A percentile compares a stretch with the other conserved stretches of the same genome.
Evolutionary conservation across 1,140 invertebrate species (phyloP).

Genomic region (Fopius arisanus): DNA sequence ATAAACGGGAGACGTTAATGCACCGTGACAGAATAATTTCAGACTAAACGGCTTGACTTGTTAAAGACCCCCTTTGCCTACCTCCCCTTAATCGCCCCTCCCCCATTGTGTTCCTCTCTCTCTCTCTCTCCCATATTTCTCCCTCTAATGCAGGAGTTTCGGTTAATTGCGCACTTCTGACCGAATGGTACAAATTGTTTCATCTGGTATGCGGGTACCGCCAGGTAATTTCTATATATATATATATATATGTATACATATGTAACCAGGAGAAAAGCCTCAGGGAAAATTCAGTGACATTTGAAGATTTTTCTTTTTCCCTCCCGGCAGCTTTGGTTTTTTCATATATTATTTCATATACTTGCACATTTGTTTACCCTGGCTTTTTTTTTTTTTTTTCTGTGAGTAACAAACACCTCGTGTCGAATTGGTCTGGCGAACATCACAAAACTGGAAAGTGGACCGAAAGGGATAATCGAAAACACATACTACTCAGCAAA

Average conservation of each 20-base stretch:
- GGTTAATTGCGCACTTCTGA: conserved; percentile 63
- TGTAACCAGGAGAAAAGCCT: conserved; percentile 6
- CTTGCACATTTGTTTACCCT: neutral
- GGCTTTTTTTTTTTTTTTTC: neutral
- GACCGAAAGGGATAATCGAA: conserved; percentile 12
- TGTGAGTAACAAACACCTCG: conserved; percentile 46
- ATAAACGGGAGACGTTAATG: conserved; percentile 50
- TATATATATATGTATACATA: no score
- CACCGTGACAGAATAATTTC: conserved; percentile 58
- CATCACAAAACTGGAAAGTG: conserved; percentile 10
- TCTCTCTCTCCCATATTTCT: neutral
- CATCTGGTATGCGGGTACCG: conserved; percentile 45
- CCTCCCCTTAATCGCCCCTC: neutral
- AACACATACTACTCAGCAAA: conserved; percentile 19
- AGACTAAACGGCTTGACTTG: conserved; percentile 48
- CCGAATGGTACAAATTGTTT: conserved; percentile 57
- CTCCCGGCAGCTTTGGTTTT: neutral
- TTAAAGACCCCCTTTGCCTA: conserved; percentile 49
- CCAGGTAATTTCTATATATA: conserved; percentile 35
- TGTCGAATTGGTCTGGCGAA: conserved; percentile 34
- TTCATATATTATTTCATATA: conserved; percentile 25
- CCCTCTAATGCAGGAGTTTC: conserved; percentile 47
- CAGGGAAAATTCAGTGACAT: neutral
- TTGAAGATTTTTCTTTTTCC: neutral
- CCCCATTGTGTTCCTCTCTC: neutral